Percentiles rank a stretch among this genome's conserved stretches.
Conservation (phyloP, 2,888 invertebrate genomes). For the Lacanobia oleracea region DNA sequence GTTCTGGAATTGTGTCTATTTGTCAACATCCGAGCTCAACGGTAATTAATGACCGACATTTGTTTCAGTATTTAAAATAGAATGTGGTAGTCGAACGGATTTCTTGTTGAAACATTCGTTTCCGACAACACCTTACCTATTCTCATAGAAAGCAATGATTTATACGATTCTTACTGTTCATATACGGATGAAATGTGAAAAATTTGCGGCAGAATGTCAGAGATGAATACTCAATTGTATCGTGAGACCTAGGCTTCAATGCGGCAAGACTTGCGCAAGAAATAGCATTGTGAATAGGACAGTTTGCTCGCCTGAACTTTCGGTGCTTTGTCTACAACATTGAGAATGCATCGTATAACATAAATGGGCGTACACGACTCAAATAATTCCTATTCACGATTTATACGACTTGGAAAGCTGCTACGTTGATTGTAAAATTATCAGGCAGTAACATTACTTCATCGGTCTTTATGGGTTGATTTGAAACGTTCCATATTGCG, state of each 20-base stretch:
- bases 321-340: conserved; percentile 45
- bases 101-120: conserved; percentile 14
- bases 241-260: conserved; percentile 63
- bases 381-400: conserved; percentile 53
- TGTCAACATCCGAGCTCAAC: conserved; percentile 9
- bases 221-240: conserved; percentile 61
- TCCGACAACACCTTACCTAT: conserved; percentile 16
- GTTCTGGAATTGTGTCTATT: conserved; percentile 26
- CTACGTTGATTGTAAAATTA: conserved; percentile 35
- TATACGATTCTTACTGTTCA: neutral
- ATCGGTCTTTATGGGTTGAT: conserved; percentile 24
- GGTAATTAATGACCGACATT: conserved; percentile 30
- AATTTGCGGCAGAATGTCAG: conserved; percentile 47
- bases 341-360: conserved; percentile 49
- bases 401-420: conserved; percentile 18
- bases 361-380: conserved; percentile 47
- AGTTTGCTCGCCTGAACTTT: conserved; percentile 60
- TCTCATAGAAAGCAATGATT: conserved; percentile 16
- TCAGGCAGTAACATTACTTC: conserved; percentile 23
- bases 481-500: conserved; percentile 5
- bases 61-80: conserved; percentile 35
- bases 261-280: conserved; percentile 69
- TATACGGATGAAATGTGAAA: conserved; percentile 35
- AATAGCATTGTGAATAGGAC: conserved; percentile 68
- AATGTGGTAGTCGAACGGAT: conserved; percentile 10